Evolutionary conservation across 2,797 vertebrate genomes (phyloP).

Genomic region (Esox masquinongy): DNA sequence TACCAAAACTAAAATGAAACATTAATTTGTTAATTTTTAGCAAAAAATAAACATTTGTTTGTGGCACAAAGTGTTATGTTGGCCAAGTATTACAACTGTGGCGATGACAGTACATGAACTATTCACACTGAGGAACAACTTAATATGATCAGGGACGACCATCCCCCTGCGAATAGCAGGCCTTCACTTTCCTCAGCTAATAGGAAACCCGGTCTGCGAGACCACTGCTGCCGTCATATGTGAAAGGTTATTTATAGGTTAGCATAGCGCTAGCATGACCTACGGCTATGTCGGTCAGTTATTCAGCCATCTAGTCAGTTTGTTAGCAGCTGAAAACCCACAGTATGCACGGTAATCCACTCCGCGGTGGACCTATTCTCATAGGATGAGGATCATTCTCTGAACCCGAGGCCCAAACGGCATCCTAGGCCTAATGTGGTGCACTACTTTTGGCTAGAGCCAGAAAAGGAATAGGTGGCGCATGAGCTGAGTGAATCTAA

Average conservation of each 20-base stretch:
- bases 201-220: not conserved
- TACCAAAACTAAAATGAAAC: too few relatives aligned
- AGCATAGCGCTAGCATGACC: not conserved
- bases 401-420: not conserved
- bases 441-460: not conserved
- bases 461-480: not conserved
- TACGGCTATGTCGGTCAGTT: not conserved
- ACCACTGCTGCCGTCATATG: not conserved
- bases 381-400: not conserved
- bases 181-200: not conserved
- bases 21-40: too few relatives aligned
- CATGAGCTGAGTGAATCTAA: not conserved
- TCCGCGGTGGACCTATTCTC: not conserved
- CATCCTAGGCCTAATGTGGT: not conserved
- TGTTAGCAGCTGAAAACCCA: not conserved
- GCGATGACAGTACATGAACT: not conserved
- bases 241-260: slow-evolving; percentile 2
- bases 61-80: not conserved
- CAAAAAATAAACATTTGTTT: not conserved
- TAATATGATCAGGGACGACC: not conserved
- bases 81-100: not conserved
- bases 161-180: not conserved
- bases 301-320: not conserved
- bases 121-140: not conserved
- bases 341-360: not conserved